Conservation (phyloP, 2,113 vertebrate genomes). For the Hippopotamus amphibius region DNA sequence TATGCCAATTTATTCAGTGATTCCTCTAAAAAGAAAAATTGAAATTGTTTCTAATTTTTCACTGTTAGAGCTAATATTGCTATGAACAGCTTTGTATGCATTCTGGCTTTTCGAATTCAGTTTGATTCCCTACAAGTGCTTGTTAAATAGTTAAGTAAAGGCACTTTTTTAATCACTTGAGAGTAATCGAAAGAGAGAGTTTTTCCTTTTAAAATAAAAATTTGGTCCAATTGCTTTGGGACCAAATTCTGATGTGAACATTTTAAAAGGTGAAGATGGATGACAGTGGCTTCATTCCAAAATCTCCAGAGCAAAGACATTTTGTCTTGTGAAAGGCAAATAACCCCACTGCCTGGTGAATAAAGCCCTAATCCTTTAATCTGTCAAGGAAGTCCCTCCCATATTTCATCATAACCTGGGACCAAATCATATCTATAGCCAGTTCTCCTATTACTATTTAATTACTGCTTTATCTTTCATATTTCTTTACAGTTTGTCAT, state of each 20-base stretch:
- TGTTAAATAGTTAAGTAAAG: not conserved
- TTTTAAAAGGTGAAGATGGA: not conserved
- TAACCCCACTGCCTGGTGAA: not conserved
- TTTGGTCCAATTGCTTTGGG: not conserved
- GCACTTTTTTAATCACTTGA: not conserved
- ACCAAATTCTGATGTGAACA: not conserved
- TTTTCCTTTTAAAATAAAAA: not conserved
- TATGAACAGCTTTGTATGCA: not conserved
- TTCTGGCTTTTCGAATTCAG: not conserved
- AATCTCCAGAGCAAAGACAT: not conserved
- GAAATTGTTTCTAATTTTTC: not conserved
- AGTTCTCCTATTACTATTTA: not conserved
- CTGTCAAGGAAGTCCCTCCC: accelerated
- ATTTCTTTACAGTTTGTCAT: not conserved
- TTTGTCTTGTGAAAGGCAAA: not conserved
- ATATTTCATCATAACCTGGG: too few relatives aligned
- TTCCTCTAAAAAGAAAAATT: not conserved
- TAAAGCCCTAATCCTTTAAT: not conserved
- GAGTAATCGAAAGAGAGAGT: not conserved
- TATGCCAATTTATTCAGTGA: not conserved
- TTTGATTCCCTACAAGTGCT: not conserved
- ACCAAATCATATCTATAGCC: not conserved
- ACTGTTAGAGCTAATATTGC: not conserved
- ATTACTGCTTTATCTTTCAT: not conserved
- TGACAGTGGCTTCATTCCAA: not conserved